These are phyloP conservation scores for Neosilurus hyrtlii DNA, from an alignment of 2,797 vertebrate genomes.

Conservation along the genomic window DNA sequence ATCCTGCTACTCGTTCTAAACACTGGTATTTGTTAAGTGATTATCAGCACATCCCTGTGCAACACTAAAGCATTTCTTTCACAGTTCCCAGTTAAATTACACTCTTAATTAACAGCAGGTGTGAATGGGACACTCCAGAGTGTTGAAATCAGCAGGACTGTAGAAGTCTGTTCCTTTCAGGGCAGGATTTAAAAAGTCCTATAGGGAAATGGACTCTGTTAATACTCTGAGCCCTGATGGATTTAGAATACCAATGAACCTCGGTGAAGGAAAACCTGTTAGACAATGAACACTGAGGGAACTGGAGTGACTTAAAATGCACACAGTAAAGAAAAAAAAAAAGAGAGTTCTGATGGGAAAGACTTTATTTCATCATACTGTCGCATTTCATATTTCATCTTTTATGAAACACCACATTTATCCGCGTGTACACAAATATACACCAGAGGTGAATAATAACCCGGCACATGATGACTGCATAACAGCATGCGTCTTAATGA, in stretches of 20 bases:
- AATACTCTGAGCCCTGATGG: conserved; percentile 22
- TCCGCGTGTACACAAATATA: conserved; percentile 23
- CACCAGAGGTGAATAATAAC: conserved; percentile 43
- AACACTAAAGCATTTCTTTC: neutral
- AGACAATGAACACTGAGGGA: conserved; percentile 10
- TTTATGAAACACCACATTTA: conserved; percentile 37
- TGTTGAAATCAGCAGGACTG: conserved; percentile 21
- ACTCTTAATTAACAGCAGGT: neutral
- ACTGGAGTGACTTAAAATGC: conserved; percentile 2
- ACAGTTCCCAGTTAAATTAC: neutral
- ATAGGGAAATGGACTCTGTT: conserved; percentile 45
- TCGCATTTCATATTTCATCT: conserved; percentile 34
- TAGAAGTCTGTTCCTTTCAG: conserved; percentile 15
- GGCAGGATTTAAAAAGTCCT: conserved; percentile 39
- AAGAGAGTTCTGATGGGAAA: neutral
- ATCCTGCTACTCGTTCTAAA: neutral
- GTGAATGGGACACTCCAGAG: conserved; percentile 14
- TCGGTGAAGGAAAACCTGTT: conserved; percentile 14
- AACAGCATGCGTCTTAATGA: conserved; percentile 46
- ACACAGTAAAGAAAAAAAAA: neutral
- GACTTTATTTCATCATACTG: conserved; percentile 23
- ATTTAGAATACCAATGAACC: conserved; percentile 39
- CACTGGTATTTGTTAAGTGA: neutral
- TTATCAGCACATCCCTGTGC: neutral
- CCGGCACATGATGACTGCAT: conserved; percentile 21